Base-by-base conservation (phyloP, 2,113 vertebrate species). In the Leptosomus discolor region DNA sequence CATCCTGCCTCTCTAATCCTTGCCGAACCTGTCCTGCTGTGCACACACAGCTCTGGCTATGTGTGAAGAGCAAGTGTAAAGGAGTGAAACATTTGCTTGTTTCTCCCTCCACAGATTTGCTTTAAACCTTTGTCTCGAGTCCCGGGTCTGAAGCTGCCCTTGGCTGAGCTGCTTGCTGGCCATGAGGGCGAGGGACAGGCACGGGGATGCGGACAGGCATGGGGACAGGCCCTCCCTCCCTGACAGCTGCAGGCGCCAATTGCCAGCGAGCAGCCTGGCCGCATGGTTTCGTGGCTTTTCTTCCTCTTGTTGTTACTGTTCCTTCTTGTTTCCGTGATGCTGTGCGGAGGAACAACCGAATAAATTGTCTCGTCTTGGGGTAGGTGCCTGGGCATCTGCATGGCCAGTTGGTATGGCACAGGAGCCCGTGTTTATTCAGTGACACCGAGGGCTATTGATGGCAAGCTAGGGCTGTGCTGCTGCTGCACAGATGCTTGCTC, bases 221-320 rank as follows among this genome's bases (percentile, higher is more conserved):
- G 10, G 71, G 48, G 43, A 81, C 48, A 34, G 63, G 57, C 76
- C 41, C 41, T 39, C 22, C 51, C 69, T 84, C 63, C 48, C 76
- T 3, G 17, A 97, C 97, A 98, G 97, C 96, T 98, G 97, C 96
- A 93, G 89, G 88, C 90, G 15, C 92, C 94, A 95, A 95, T 96
- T 98, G 97, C 92, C 96, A 96, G 91, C 41, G 5, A 93, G 88
- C 81, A 84, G 94, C 90, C 57, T 2, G 2, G 81, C 93, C 13
- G 5, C 91, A 81, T 82, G 91, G 91, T 91, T 96, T 96, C 0
- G 22, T 91, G 96, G 94, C 87, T 96, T 97, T 96, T 96, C 97
- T 97, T 96, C 96, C 58, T 93, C 92, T 68, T 12, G 2, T 95
- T 70, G 43, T 90, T 95, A 63, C 64, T 51, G 89, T 90, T 90